Conservation (phyloP, 2,888 invertebrate genomes). For the Scaptomyza caliginosa region DNA sequence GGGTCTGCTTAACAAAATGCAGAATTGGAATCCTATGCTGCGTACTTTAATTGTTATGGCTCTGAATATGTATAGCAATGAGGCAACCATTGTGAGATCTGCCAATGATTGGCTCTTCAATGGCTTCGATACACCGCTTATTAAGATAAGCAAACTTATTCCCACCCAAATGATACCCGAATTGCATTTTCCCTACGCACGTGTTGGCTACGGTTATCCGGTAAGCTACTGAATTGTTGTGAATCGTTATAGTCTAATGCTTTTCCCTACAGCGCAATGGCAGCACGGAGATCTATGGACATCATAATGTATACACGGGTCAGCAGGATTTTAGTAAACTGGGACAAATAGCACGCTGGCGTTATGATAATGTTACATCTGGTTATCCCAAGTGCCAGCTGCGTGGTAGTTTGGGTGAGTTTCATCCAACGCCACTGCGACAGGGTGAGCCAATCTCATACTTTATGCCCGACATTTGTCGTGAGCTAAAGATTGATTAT, state of each 20-base stretch:
- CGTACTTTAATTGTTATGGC: slow-evolving; percentile 85
- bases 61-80: slow-evolving; percentile 85
- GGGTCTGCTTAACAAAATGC: slow-evolving; percentile 58
- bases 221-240: too few species aligned
- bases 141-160: slow-evolving; percentile 85
- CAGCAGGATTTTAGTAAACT: slow-evolving; percentile 86
- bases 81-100: slow-evolving; percentile 86
- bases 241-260: too few species aligned
- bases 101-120: slow-evolving; percentile 90
- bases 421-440: slow-evolving; percentile 88
- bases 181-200: slow-evolving; percentile 87
- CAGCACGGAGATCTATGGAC: slow-evolving; percentile 83
- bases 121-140: slow-evolving; percentile 90
- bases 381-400: slow-evolving; percentile 86
- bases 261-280: slow-evolving; percentile 89
- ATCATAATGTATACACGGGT: slow-evolving; percentile 91
- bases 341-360: slow-evolving; percentile 90
- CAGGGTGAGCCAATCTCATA: slow-evolving; percentile 86
- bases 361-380: slow-evolving; percentile 86
- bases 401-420: slow-evolving; percentile 91
- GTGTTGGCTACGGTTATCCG: slow-evolving; percentile 93
- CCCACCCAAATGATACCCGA: slow-evolving; percentile 85
- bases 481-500: slow-evolving; percentile 87
- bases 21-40: slow-evolving; percentile 61
- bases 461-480: slow-evolving; percentile 91